Conservation (phyloP, 2,888 invertebrate genomes). For the Drosophila trichaetosa region DNA sequence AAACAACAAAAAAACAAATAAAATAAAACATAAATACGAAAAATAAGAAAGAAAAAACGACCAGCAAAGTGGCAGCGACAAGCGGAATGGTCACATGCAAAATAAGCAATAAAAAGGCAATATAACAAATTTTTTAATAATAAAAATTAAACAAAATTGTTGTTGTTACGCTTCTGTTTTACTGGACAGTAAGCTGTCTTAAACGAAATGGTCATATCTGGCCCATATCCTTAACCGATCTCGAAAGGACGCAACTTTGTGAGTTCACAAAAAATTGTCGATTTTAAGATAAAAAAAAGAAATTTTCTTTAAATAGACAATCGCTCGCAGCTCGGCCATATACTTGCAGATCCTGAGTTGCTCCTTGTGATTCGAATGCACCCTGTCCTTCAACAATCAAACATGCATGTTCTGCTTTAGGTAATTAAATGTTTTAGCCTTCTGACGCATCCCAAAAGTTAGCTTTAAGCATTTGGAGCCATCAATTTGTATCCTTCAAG, state of each 20-base stretch:
- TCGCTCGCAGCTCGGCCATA: not conserved
- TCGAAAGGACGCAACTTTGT: not conserved
- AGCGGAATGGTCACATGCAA: slow-evolving; percentile 47
- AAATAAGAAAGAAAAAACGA: slow-evolving; percentile 12
- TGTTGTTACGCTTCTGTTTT: slow-evolving; percentile 39
- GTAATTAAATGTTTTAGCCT: not conserved
- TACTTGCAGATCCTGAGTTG: not conserved
- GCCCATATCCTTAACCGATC: not conserved
- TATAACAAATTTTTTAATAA: slow-evolving; percentile 76
- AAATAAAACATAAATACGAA: slow-evolving; percentile 1
- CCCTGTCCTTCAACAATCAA: not conserved
- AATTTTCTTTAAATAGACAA: not conserved
- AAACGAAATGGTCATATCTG: not conserved
- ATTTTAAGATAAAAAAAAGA: not conserved
- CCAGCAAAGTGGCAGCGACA: slow-evolving; percentile 24
- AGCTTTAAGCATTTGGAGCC: not conserved
- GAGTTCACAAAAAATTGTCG: not conserved
- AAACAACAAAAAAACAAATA: not conserved
- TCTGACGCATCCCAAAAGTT: not conserved
- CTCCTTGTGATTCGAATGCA: not conserved
- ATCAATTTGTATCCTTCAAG: not conserved
- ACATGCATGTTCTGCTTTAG: not conserved
- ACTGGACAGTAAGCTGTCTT: not conserved
- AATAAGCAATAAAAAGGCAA: slow-evolving; percentile 74
- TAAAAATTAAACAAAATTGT: slow-evolving; percentile 68